Evolutionary conservation across 2,113 vertebrate species (phyloP).

Genomic region (Amphiprion ocellaris): DNA sequence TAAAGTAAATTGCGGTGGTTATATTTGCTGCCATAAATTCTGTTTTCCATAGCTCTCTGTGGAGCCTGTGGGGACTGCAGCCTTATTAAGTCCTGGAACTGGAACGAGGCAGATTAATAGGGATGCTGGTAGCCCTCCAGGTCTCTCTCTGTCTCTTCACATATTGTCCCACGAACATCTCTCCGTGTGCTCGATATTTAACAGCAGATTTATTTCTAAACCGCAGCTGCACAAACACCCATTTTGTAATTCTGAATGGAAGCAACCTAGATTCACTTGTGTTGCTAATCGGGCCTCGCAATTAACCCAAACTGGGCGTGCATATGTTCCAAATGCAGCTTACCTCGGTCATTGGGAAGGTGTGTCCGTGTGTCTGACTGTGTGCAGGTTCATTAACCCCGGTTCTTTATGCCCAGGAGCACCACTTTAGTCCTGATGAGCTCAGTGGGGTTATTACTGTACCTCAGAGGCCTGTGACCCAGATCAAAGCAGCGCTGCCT

Average conservation of each 20-base stretch:
- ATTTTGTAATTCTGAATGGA: constrained; percentile 33
- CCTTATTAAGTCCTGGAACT: constrained; percentile 68
- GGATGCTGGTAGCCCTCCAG: constrained; percentile 41
- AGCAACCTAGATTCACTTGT: constrained; percentile 48
- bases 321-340: constrained; percentile 40
- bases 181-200: constrained; percentile 42
- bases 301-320: constrained; percentile 48
- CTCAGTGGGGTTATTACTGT: constrained; percentile 79
- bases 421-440: constrained; percentile 79
- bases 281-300: constrained; percentile 44
- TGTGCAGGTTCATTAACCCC: constrained; percentile 69
- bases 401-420: constrained; percentile 65
- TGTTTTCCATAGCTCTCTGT: constrained; percentile 14
- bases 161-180: constrained; percentile 57
- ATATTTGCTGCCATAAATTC: neutral
- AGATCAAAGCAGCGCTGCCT: constrained; percentile 78
- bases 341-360: constrained; percentile 31
- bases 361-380: constrained; percentile 57
- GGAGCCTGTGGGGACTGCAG: constrained; percentile 30
- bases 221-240: constrained; percentile 56
- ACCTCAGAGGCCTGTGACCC: constrained; percentile 75
- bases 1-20: constrained; percentile 57
- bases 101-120: constrained; percentile 70
- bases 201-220: constrained; percentile 50
- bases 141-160: constrained; percentile 36